Conservation (phyloP, 2,888 invertebrate genomes). For the Leucophenga montana region DNA sequence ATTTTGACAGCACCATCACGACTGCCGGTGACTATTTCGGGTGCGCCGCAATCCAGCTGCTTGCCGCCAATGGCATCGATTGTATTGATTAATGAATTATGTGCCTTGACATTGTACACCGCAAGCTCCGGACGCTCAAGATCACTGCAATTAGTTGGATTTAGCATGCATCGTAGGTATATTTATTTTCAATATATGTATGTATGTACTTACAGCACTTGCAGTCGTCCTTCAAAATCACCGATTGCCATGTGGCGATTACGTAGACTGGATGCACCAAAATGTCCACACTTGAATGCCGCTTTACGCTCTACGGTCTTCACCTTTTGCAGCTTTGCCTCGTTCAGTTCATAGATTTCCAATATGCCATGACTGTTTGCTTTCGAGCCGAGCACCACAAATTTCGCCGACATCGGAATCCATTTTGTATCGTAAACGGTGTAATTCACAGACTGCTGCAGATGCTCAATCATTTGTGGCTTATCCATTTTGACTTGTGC, state of each 20-base stretch:
- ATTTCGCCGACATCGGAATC: slow-evolving; percentile 95
- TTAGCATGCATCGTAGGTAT: neutral
- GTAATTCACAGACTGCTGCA: slow-evolving; percentile 86
- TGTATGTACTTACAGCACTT: slow-evolving; percentile 82
- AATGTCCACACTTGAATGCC: slow-evolving; percentile 93
- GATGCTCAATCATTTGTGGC: slow-evolving; percentile 92
- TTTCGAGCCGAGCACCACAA: slow-evolving; percentile 89
- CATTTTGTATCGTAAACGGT: slow-evolving; percentile 94
- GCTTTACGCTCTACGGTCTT: slow-evolving; percentile 86
- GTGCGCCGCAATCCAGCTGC: slow-evolving; percentile 88
- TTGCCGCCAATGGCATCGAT: slow-evolving; percentile 94
- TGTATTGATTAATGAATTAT: slow-evolving; percentile 89
- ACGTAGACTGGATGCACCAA: slow-evolving; percentile 88
- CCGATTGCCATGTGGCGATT: slow-evolving; percentile 91
- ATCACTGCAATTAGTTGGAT: slow-evolving; percentile 77
- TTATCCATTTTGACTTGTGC: slow-evolving; percentile 77
- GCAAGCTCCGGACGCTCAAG: slow-evolving; percentile 82
- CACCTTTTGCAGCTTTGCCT: slow-evolving; percentile 81
- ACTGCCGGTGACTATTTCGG: slow-evolving; percentile 95
- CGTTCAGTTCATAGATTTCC: slow-evolving; percentile 85
- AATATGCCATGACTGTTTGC: slow-evolving; percentile 89
- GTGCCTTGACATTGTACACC: slow-evolving; percentile 85
- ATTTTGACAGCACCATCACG: slow-evolving; percentile 95
- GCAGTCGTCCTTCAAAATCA: slow-evolving; percentile 88
- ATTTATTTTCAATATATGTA: too few species aligned